Base-by-base conservation (phyloP, 2,888 invertebrate genomes). In the Agrochola macilenta region DNA sequence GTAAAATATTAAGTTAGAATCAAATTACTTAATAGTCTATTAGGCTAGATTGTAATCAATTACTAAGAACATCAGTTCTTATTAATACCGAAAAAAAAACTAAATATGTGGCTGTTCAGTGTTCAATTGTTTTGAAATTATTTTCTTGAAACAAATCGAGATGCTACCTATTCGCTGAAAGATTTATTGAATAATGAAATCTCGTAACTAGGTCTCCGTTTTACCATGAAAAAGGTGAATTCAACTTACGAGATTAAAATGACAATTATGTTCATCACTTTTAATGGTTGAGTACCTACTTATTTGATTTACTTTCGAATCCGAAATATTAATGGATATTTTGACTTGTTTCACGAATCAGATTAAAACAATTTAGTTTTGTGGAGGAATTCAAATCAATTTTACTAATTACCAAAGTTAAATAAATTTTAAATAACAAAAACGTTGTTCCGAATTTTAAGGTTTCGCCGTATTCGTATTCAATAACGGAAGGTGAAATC, bases 341-440 rank as follows among this genome's bases (percentile, higher is more conserved):
- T 87, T 86, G 87, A 89, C 83, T 89, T 79, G 83, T 87, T 87
- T 84, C 76, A 70, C 79, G 66, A 88, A 86, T 88, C 85, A 83
- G 75, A 87, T 91, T 90, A 87, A 86, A 88, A 88, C 85, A 90
- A 91, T 91, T 89, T 85, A 83, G 86, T 90, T 91, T 75, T 88
- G 82, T 81, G 80, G 46, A 84, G 75, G 74, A 58, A 76, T 79
- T 78, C 73, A 84, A 89, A 87, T 87, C 84, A 89, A 89, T 89
- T 89, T 87, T 79, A 82, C 89, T 91, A 92, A 92, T 90, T 91
- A 90, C 85, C 76, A 86, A 91, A 92, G 90, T 91, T 90, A 87
- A 85, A 88, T 88, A 87, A 88, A 89, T 88, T 85, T 88, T 76
- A 87, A 90, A 89, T 85, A 87, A 88, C 87, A 86, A 85, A 88